These are phyloP conservation scores for Drosophila erecta DNA, from an alignment of 1,140 invertebrate genomes.

Conservation along the genomic window DNA sequence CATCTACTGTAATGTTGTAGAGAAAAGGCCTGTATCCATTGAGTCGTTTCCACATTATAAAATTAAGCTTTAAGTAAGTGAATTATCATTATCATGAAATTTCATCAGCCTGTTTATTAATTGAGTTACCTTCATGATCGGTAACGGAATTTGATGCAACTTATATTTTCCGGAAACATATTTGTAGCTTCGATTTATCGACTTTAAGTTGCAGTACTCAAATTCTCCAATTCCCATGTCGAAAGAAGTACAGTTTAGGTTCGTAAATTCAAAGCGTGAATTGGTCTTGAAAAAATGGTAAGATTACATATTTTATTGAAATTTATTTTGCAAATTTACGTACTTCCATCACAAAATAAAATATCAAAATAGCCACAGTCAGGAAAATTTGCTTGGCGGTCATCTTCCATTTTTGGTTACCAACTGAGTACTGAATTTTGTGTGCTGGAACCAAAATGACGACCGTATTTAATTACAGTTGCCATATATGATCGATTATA, in stretches of 20 bases:
- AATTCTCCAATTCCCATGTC: not conserved
- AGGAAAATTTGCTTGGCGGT: not conserved
- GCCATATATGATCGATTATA: not conserved
- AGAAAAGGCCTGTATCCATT: not conserved
- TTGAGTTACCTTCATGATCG: not conserved
- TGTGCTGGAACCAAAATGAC: not conserved
- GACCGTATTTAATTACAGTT: not conserved
- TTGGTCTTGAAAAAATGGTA: not conserved
- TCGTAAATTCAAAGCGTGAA: constrained; percentile 9
- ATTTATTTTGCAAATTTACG: not conserved
- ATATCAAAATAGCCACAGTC: not conserved
- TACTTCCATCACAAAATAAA: not conserved
- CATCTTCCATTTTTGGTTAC: not conserved
- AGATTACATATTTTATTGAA: not conserved
- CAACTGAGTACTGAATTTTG: not conserved
- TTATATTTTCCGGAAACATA: not conserved
- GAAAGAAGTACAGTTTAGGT: constrained; percentile 13
- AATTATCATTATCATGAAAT: not conserved
- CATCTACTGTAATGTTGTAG: not conserved
- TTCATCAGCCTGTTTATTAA: too few species aligned
- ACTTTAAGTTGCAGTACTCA: constrained; percentile 24
- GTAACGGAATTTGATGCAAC: not conserved
- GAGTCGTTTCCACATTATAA: not conserved
- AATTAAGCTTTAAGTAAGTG: not conserved
- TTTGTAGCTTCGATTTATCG: constrained; percentile 21